Conservation (phyloP, 1,140 invertebrate species). For the Leguminivora glycinivorella region DNA sequence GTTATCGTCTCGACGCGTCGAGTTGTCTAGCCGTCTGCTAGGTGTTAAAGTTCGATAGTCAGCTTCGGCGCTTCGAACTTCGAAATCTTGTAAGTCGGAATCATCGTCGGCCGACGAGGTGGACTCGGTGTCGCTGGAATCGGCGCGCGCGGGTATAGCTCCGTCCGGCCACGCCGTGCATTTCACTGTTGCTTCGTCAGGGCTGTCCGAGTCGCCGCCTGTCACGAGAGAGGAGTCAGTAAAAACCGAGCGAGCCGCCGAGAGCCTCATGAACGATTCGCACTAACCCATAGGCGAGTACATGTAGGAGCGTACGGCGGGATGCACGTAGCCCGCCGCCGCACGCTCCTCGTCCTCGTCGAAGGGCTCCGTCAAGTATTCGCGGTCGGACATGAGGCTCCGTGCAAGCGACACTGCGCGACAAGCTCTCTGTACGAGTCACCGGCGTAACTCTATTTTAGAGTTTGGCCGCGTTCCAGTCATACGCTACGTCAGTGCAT, state of each 20-base stretch:
- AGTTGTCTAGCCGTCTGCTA: conserved; percentile 64
- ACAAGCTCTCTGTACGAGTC: conserved; percentile 67
- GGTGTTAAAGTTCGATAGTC: conserved; percentile 70
- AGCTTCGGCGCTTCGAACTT: conserved; percentile 47
- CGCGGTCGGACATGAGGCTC: conserved; percentile 74
- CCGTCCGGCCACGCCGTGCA: conserved; percentile 69
- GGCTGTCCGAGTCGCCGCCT: conserved; percentile 77
- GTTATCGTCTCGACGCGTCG: conserved; percentile 80
- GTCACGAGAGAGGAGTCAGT: conserved; percentile 60
- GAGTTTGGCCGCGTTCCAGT: conserved; percentile 72
- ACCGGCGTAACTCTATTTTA: conserved; percentile 70
- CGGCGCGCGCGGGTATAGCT: conserved; percentile 47
- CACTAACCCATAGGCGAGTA: conserved; percentile 77
- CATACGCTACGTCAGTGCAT: conserved; percentile 68
- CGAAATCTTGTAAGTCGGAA: conserved; percentile 63
- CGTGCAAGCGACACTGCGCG: conserved; percentile 68
- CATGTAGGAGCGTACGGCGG: conserved; percentile 77
- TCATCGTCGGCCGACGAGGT: conserved; percentile 68
- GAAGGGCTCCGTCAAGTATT: conserved; percentile 70
- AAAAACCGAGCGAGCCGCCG: conserved; percentile 37
- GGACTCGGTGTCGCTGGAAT: conserved; percentile 65
- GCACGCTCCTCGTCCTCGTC: conserved; percentile 70
- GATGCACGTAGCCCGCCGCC: conserved; percentile 63
- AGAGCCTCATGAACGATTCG: conserved; percentile 53
- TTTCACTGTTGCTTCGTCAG: conserved; percentile 73